phyloP scores from a whole-genome alignment of 2,797 vertebrate species.

The Gouania willdenowi region DNA sequence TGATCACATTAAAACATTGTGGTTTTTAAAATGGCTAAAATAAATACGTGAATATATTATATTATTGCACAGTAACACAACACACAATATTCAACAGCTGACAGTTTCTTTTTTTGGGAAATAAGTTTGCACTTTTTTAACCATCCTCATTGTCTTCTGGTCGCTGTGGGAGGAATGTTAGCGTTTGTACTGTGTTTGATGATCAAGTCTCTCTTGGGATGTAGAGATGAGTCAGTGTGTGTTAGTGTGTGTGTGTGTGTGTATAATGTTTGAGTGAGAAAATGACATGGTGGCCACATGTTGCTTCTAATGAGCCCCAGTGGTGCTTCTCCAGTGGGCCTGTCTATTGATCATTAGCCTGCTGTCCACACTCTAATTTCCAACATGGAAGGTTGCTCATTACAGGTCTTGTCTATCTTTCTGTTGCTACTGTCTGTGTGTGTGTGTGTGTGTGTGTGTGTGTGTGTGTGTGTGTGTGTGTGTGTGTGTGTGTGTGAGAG shows the following conservation, averaged over 20 bases:
- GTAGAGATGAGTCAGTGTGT: background rate
- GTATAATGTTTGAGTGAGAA: constrained; percentile 9
- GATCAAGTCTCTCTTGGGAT: constrained; percentile 27
- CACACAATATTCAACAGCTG: too few relatives aligned
- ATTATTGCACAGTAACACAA: too few relatives aligned
- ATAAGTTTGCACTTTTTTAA: too few relatives aligned
- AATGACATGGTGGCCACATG: constrained; percentile 40
- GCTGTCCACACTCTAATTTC: constrained; percentile 58
- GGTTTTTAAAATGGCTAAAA: too few relatives aligned
- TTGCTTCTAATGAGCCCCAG: constrained; percentile 69
- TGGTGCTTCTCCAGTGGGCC: constrained; percentile 50
- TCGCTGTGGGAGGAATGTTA: constrained; percentile 22
- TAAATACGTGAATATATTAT: too few relatives aligned
- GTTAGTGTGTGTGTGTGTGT: too few relatives aligned
- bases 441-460: constrained; percentile 19
- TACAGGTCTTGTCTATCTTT: too few relatives aligned
- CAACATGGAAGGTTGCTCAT: constrained; percentile 55
- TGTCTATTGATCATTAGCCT: constrained; percentile 70
- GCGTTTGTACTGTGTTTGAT: constrained; percentile 33
- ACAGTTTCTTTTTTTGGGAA: too few relatives aligned
- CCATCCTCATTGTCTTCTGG: constrained; percentile 8
- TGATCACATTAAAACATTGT: too few relatives aligned
- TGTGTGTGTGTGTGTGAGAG: background rate
- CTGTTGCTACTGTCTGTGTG: constrained; percentile 30
- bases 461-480: background rate